Evolutionary conservation across 30 jellyfish, hydroid and myxozoan genomes (phyloP), one percentile per base, ranked within the genome.

Genomic region (Turritopsis rubra): DNA sequence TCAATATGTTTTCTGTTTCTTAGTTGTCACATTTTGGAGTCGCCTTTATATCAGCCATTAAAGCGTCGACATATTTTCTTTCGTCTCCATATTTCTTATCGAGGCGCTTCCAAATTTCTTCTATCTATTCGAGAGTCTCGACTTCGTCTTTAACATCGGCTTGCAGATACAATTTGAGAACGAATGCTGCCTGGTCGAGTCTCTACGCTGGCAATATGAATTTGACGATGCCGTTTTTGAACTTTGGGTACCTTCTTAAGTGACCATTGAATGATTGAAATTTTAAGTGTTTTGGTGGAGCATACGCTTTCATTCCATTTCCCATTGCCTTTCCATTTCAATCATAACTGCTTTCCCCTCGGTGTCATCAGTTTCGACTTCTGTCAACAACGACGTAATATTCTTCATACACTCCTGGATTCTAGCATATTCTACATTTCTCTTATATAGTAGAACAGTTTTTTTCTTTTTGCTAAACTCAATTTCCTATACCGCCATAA

Each of bases 51-150:
- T 85, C 95, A 53, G 81, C 90, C 85, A 79, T 80, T 83, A 80
- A 65, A 41, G 86, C 88, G 75, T 89, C 95, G 53, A 92, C 81
- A 70, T 75, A 82, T 26, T 71, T 52, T 13, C 91, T 79, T 80
- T 92, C 90, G 28, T 85, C 95, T 41, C 95, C 91, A 89, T 89
- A 85, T 52, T 71, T 85, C 66, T 87, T 89, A 72, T 85, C 95
- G 41, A 85, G 75, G 52, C 83, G 82, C 84, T 75, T 88, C 95
- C 91, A 85, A 16, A 84, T 87, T 21, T 89, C 91, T 66, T 89
- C 89, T 53, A 81, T 5, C 31, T 52, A 85, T 52, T 66, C 87
- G 23, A 81, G 21, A 19, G 65, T 21, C 21, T 81, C 30, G 28
- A 81, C 87, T 21, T 27, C 29, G 13, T 78, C 75, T 24, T 17